These are phyloP conservation scores for Diceros bicornis DNA, from an alignment of 2,797 vertebrate genomes.

Conservation along the genomic window DNA sequence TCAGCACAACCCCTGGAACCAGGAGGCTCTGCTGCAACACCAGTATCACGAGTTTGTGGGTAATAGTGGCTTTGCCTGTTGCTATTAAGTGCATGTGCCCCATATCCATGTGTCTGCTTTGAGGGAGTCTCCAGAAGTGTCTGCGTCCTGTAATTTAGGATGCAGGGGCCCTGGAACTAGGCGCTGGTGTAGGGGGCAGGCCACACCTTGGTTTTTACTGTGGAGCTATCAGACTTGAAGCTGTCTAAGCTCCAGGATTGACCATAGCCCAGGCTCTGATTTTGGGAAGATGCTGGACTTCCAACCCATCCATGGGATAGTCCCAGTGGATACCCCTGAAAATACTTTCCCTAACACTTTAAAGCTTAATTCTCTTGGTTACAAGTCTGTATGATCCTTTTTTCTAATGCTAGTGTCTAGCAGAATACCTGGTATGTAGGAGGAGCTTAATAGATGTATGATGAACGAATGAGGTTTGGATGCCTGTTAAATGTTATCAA, in stretches of 20 bases:
- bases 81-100: background rate
- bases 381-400: background rate
- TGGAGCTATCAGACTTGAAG: background rate
- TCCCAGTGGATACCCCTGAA: background rate
- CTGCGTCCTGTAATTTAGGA: background rate
- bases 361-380: background rate
- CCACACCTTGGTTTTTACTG: background rate
- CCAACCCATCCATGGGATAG: background rate
- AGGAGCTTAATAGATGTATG: background rate
- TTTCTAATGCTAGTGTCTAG: background rate
- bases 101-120: background rate
- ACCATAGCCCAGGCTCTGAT: background rate
- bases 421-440: background rate
- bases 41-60: background rate
- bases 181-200: background rate
- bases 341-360: background rate
- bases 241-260: background rate
- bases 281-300: slow-evolving; percentile 8
- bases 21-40: background rate
- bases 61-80: background rate
- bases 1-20: background rate
- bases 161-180: background rate
- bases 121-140: slow-evolving; percentile 17
- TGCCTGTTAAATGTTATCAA: background rate
- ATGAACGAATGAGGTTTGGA: background rate